Evolutionary conservation across 2,113 vertebrate genomes (phyloP).

Genomic region (Rhynchomys soricoides): DNA sequence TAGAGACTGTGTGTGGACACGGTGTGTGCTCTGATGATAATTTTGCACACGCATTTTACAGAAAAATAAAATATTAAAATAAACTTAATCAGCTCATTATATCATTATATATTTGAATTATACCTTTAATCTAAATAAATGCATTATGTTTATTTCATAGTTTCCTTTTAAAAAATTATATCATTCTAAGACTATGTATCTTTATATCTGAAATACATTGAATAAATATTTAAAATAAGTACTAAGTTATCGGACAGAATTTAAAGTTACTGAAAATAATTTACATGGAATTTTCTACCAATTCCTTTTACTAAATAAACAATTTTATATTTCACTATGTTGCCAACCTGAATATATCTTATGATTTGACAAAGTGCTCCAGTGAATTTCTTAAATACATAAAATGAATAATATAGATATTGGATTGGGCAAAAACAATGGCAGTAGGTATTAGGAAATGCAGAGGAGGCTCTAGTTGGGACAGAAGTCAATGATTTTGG

Average conservation of each 20-base stretch:
- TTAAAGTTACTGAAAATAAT: slow-evolving; percentile 68
- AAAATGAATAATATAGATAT: neutral
- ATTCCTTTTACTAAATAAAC: slow-evolving; percentile 63
- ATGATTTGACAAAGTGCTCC: slow-evolving; percentile 64
- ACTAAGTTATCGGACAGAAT: slow-evolving; percentile 69
- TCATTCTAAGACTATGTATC: neutral
- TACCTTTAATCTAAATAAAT: slow-evolving; percentile 59
- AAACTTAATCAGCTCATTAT: slow-evolving; percentile 35
- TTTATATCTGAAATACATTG: slow-evolving; percentile 41
- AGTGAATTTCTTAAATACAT: slow-evolving; percentile 58
- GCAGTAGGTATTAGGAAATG: neutral
- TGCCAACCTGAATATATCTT: slow-evolving; percentile 64
- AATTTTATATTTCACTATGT: slow-evolving; percentile 61
- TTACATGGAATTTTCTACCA: slow-evolving; percentile 52
- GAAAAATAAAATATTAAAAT: slow-evolving; percentile 39
- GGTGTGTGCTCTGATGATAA: slow-evolving; percentile 65
- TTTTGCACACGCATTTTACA: slow-evolving; percentile 57
- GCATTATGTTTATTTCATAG: neutral
- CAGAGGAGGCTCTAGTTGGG: neutral
- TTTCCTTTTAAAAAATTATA: neutral
- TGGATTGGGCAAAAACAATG: neutral
- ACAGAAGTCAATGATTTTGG: slow-evolving; percentile 1
- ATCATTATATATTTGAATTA: slow-evolving; percentile 53
- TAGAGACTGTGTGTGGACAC: slow-evolving; percentile 3
- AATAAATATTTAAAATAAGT: slow-evolving; percentile 77